These are phyloP conservation scores for Drosophila ambigua DNA, from an alignment of 1,140 invertebrate species.

Conservation along the genomic window DNA sequence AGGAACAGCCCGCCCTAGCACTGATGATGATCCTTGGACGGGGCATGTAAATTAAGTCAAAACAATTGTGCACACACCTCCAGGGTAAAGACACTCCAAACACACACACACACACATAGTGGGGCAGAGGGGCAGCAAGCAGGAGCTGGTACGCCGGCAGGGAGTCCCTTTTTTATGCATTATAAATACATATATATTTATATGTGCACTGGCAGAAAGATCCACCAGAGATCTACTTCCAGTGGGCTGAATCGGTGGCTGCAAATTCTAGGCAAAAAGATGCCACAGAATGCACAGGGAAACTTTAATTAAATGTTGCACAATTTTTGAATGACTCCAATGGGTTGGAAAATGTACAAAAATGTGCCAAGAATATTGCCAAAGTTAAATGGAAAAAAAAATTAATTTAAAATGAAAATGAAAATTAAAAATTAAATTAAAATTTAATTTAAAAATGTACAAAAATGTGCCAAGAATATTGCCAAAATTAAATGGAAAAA, in stretches of 20 bases:
- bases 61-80: constrained; percentile 65
- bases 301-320: too few species aligned
- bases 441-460: too few species aligned
- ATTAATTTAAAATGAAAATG: too few species aligned
- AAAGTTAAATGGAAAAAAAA: too few species aligned
- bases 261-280: too few species aligned
- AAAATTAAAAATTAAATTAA: too few species aligned
- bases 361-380: too few species aligned
- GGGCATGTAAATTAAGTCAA: constrained; percentile 79
- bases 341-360: too few species aligned
- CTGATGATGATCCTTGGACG: constrained; percentile 73
- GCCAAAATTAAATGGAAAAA: too few species aligned
- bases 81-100: not conserved
- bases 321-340: too few species aligned
- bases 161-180: constrained; percentile 34
- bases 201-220: constrained; percentile 4
- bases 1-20: constrained; percentile 13
- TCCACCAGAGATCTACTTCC: not conserved
- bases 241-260: not conserved
- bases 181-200: constrained; percentile 38
- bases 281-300: too few species aligned
- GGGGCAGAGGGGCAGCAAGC: not conserved
- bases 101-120: constrained; percentile 11
- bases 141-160: not conserved
- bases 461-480: too few species aligned